Evolutionary conservation across 1,140 invertebrate genomes (phyloP).

Genomic region (Drosophila ogumai): DNA sequence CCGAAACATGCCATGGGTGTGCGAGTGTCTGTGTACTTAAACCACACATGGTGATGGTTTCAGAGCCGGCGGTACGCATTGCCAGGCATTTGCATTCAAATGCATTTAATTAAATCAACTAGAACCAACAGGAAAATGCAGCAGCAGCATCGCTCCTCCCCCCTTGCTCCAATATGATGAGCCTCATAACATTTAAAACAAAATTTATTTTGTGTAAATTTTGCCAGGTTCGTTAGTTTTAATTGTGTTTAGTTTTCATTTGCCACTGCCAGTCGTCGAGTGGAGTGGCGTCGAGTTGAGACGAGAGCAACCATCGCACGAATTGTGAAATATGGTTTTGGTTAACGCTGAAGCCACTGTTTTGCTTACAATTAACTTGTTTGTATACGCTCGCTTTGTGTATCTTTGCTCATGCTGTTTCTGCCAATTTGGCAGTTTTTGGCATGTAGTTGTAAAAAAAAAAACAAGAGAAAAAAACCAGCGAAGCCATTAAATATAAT

Average conservation of each 20-base stretch:
- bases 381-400: constrained; percentile 16
- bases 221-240: constrained; percentile 80
- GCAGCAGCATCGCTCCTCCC: constrained; percentile 38
- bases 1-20: constrained; percentile 7
- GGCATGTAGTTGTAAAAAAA: constrained; percentile 50
- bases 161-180: constrained; percentile 41
- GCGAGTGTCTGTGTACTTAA: constrained; percentile 28
- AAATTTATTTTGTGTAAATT: constrained; percentile 81
- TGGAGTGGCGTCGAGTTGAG: constrained; percentile 5
- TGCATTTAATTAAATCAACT: constrained; percentile 81
- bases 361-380: constrained; percentile 64
- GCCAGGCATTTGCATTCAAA: constrained; percentile 79
- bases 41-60: constrained; percentile 67
- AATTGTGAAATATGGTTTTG: constrained; percentile 17
- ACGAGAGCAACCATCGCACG: constrained; percentile 8
- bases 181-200: constrained; percentile 78
- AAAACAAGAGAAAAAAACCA: constrained; percentile 31
- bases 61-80: constrained; percentile 66
- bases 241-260: constrained; percentile 81
- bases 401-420: constrained; percentile 51
- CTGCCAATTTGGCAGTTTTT: constrained; percentile 70
- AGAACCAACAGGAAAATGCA: constrained; percentile 78
- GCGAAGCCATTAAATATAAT: constrained; percentile 67
- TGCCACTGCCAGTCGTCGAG: constrained; percentile 35
- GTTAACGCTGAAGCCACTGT: constrained; percentile 18